Evolutionary conservation across 2,888 invertebrate species (phyloP).

Genomic region (Lasioglossum figueresi): DNA sequence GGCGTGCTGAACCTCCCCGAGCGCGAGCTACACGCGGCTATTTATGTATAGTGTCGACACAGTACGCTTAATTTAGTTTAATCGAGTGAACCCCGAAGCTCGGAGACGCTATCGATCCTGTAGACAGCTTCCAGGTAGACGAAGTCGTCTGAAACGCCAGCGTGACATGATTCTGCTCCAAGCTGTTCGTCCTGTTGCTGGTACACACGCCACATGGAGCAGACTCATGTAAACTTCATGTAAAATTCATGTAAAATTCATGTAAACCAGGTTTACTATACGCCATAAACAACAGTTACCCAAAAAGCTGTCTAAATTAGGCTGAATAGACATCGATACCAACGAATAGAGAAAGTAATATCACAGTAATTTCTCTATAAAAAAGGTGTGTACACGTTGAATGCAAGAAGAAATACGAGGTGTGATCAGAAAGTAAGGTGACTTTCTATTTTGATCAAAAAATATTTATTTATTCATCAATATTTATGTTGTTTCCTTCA

Average conservation of each 20-base stretch:
- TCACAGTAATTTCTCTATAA: no score
- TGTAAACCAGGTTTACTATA: neutral
- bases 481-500: no score
- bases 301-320: neutral
- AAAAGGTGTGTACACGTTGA: no score
- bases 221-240: neutral
- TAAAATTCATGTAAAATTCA: neutral
- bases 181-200: neutral
- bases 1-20: slow-evolving; percentile 29
- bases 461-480: no score
- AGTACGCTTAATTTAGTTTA: slow-evolving; percentile 65
- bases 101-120: slow-evolving; percentile 60
- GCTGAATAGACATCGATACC: neutral
- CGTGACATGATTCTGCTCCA: neutral
- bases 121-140: slow-evolving; percentile 29
- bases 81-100: slow-evolving; percentile 60
- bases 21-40: slow-evolving; percentile 26
- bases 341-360: neutral
- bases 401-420: no score
- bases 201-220: neutral
- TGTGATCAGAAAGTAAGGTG: no score
- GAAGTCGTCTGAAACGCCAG: slow-evolving; percentile 24
- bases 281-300: neutral
- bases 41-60: slow-evolving; percentile 63
- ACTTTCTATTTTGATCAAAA: no score